Evolutionary conservation across 1,140 invertebrate species (phyloP).

Genomic region (Marisa cornuarietis): DNA sequence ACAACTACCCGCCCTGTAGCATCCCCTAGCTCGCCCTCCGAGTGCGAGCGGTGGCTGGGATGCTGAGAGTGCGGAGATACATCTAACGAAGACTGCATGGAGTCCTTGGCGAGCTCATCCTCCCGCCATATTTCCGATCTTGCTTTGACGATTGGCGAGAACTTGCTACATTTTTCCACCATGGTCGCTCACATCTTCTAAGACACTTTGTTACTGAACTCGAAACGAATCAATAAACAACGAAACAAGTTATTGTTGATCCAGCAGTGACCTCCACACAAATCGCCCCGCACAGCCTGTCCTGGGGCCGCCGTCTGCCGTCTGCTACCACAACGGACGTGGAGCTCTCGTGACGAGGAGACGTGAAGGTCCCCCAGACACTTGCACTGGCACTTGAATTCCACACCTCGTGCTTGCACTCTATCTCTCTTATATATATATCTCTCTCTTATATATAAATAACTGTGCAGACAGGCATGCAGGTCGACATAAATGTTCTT

Average conservation of each 20-base stretch:
- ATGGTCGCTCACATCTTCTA: neutral
- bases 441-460: too few species aligned
- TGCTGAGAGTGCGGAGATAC: neutral
- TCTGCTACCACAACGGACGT: neutral
- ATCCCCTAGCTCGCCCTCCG: conserved; percentile 10
- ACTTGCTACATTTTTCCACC: neutral
- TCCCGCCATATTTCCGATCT: conserved; percentile 5
- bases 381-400: too few species aligned
- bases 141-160: neutral
- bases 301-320: neutral
- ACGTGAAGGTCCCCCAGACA: neutral
- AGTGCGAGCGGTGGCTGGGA: neutral
- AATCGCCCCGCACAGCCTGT: neutral
- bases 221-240: neutral
- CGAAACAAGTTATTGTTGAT: neutral
- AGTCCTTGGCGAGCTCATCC: neutral
- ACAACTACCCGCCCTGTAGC: neutral
- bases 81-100: neutral
- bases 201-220: neutral
- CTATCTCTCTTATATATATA: too few species aligned
- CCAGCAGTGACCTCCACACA: neutral
- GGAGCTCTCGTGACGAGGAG: neutral
- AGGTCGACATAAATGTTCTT: too few species aligned
- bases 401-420: too few species aligned
- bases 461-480: too few species aligned